These are phyloP conservation scores for Melanaphis sacchari DNA, from an alignment of 1,140 invertebrate species.

Conservation along the genomic window DNA sequence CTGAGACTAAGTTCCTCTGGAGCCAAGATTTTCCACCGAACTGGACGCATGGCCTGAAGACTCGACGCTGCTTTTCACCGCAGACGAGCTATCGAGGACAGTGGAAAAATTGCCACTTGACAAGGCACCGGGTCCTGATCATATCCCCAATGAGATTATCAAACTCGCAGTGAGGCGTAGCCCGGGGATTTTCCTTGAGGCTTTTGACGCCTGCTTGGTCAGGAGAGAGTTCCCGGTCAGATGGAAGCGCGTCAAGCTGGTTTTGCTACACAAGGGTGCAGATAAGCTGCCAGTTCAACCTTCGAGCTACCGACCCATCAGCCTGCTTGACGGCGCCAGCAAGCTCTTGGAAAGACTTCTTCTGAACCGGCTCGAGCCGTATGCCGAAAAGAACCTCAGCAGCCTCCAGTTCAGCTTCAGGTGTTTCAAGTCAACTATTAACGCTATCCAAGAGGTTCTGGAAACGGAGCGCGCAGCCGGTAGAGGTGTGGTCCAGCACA, in stretches of 20 bases:
- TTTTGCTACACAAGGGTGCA: background rate
- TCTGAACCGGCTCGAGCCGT: background rate
- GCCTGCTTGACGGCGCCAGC: background rate
- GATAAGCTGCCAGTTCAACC: background rate
- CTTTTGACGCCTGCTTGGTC: background rate
- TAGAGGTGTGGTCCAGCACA: background rate
- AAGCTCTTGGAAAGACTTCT: background rate
- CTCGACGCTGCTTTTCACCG: too few species aligned
- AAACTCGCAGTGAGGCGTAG: background rate
- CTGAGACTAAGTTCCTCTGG: background rate
- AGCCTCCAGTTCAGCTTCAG: conserved; percentile 29
- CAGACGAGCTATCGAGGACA: background rate
- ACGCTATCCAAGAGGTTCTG: background rate
- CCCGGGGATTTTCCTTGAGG: background rate
- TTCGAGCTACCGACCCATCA: background rate
- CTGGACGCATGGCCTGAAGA: too few species aligned
- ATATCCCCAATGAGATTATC: background rate
- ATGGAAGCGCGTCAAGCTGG: background rate
- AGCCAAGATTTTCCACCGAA: too few species aligned
- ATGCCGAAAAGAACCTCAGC: background rate
- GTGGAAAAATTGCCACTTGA: background rate
- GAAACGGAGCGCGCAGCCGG: background rate
- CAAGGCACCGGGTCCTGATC: background rate
- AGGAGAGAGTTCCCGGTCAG: background rate
- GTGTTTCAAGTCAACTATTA: background rate